Evolutionary conservation across 1,140 invertebrate species (phyloP), one percentile per base, ranked within the genome.

Genomic region (Papilio helenus): DNA sequence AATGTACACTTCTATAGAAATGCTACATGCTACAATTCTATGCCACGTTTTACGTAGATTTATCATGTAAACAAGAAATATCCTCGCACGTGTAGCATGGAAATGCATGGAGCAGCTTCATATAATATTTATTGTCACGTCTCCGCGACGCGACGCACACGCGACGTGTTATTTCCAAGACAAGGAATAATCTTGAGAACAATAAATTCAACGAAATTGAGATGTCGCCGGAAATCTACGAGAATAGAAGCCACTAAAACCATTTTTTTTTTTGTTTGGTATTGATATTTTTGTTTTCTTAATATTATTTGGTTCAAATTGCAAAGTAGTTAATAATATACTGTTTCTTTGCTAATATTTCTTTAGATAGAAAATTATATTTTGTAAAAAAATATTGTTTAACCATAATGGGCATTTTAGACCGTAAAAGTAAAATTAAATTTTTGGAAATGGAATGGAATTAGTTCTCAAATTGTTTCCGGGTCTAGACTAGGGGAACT

Each of bases 41-140:
- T 18, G 55, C 55, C 55, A 58, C 55, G n/a, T 58, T 58, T 58
- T 58, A 58, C 55, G 55, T 10, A 58, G 55, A 58, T 58, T 9
- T 58, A 18, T 58, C 23, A 61, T 29, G 16, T 16, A 29, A 29
- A 68, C 26, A 34, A 29, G 5, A 68, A 23, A 68, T 68, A 68
- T 3, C 23, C 23, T 68, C 14, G 26, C 26, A 65, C 61, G 14
- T 68, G 3, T 29, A 29, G 34, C 23, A 68, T 68, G 29, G 61
- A 68, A 68, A 68, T 68, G 61, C 61, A 68, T 68, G 12, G 26
- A 68, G 26, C 20, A 14, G 23, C 61, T 68, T 68, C 61, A 68
- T 68, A 29, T 68, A 68, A 29, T 68, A 68, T 68, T 68, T 68
- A 68, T 68, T 68, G 61, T 68, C 61, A 68, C 61, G 61, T 68